Evolutionary conservation across 2,113 vertebrate genomes (phyloP), one percentile per base, ranked within the genome.

Genomic region (Axis porcinus): DNA sequence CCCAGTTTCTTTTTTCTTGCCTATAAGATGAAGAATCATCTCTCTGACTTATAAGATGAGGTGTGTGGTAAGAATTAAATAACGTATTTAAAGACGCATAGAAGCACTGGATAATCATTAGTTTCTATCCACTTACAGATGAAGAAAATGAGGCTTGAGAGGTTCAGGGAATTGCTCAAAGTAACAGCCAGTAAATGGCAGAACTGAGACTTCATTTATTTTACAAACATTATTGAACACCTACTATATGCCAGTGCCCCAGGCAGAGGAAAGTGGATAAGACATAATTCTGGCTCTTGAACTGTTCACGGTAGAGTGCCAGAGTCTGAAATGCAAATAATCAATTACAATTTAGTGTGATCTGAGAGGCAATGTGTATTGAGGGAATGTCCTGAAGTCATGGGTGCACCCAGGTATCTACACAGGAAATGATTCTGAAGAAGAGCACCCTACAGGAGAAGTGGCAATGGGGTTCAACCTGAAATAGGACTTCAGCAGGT

Each of bases 201-300:
- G 96, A 95, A 47, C 62, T 40, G 82, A 67, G 89, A 95, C 79
- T 76, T 97, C 96, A 97, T 95, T 97, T 97, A 94, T 97, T 97
- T 97, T 92, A 89, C 86, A 95, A 97, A 97, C 86, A 96, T 97
- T 95, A 97, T 94, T 93, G 94, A 97, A 96, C 89, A 96, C 57
- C 86, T 97, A 97, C 97, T 97, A 89, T 78, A 91, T 85, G 64
- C 94, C 78, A 79, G 74, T 52, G 91, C 95, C 89, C 84, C 52
- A 19, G 95, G 96, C 95, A 50, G 2, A 76, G 67, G 45, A 33
- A 93, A 97, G 96, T 86, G 40, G 91, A 5, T 79, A 67, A 94
- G 47, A 76, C 70, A 57, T 89, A 60, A 96, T 33, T 91, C 40
- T 93, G 86, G 57, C 43, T 96, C 84, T 95, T 67, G 52, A 85